phyloP scores from a whole-genome alignment of 1,140 invertebrate species.

The Drosophila pallidifrons region DNA sequence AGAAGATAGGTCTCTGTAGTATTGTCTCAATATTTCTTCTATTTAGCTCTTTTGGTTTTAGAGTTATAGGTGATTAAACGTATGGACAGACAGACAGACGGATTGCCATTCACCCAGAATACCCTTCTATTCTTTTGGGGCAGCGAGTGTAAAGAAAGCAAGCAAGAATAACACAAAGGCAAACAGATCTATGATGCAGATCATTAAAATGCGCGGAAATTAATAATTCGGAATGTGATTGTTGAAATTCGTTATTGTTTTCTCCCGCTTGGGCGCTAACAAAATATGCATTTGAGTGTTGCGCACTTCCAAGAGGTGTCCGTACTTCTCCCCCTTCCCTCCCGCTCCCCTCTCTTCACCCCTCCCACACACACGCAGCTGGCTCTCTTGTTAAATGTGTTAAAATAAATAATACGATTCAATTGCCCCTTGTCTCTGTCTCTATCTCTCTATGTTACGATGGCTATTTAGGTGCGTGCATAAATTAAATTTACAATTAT shows the following conservation, averaged over 20 bases:
- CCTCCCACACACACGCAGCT: background rate
- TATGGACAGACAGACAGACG: no score
- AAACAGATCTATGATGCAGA: constrained; percentile 13
- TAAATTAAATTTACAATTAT: constrained; percentile 82
- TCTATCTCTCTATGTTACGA: no score
- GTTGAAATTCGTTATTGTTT: constrained; percentile 23
- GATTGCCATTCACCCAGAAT: no score
- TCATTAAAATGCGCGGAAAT: constrained; percentile 40
- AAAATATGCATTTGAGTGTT: constrained; percentile 27
- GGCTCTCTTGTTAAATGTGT: background rate
- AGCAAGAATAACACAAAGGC: constrained; percentile 31
- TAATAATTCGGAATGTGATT: constrained; percentile 15
- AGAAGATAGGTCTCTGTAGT: no score
- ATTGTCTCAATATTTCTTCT: no score
- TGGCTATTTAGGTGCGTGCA: constrained; percentile 56
- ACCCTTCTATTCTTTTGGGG: no score
- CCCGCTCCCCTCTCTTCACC: no score
- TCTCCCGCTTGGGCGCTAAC: constrained; percentile 10
- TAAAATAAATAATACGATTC: constrained; percentile 1
- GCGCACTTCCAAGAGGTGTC: constrained; percentile 1
- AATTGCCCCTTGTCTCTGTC: constrained; percentile 24
- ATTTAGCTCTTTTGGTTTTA: no score
- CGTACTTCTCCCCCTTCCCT: background rate
- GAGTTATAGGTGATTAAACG: no score
- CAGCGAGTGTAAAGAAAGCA: no score